phyloP scores from a whole-genome alignment of 2,888 invertebrate genomes.

The Linnaemya tessellans region DNA sequence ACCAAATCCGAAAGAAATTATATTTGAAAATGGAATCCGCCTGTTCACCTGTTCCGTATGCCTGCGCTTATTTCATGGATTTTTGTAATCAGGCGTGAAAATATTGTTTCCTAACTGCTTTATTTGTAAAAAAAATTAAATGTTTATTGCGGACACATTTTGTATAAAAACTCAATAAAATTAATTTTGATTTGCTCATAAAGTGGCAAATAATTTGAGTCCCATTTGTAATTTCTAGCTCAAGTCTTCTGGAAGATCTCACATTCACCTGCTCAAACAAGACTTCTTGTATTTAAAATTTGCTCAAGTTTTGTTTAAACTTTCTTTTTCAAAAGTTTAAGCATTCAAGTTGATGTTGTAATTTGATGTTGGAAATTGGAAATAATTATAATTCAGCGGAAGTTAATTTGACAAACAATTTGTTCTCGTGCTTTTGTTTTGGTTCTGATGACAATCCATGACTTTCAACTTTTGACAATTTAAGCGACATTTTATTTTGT shows the following conservation, averaged over 20 bases:
- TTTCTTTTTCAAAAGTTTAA: neutral
- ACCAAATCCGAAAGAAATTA: too few species aligned
- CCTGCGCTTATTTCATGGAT: too few species aligned
- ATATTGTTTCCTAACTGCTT: too few species aligned
- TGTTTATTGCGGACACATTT: too few species aligned
- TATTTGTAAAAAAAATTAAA: too few species aligned
- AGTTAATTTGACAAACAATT: constrained; percentile 15
- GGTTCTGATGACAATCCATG: neutral
- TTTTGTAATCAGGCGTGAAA: too few species aligned
- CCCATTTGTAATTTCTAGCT: neutral
- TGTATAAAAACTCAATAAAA: too few species aligned
- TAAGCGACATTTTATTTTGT: constrained; percentile 21
- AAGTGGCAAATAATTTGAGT: neutral
- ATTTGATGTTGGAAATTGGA: constrained; percentile 9
- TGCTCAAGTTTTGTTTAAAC: neutral
- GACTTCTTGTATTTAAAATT: neutral
- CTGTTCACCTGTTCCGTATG: too few species aligned
- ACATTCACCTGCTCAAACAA: neutral
- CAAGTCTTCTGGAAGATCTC: too few species aligned
- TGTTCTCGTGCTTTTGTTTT: neutral
- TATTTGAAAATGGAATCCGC: too few species aligned
- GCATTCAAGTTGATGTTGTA: neutral
- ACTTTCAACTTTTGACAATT: constrained; percentile 37
- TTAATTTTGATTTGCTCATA: too few species aligned
- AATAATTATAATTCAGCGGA: constrained; percentile 44